phyloP scores from a whole-genome alignment of 2,113 vertebrate genomes.

The Geococcyx californianus region DNA sequence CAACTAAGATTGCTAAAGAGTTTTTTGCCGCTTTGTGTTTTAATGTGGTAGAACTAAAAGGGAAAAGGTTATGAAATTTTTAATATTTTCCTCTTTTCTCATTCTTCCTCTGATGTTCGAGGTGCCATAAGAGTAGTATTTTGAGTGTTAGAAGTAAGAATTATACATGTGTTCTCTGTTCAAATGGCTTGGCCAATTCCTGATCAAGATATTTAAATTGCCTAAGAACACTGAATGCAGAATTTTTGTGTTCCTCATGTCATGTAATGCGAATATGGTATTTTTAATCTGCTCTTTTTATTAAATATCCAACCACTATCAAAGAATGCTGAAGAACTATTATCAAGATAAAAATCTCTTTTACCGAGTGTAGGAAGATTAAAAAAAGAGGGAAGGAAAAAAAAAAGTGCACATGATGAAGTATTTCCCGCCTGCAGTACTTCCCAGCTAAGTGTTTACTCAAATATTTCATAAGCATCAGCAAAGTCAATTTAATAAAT shows the following conservation, averaged over 20 bases:
- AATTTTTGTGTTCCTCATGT: background rate
- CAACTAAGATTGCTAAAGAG: background rate
- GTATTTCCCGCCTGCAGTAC: background rate
- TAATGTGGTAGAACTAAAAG: background rate
- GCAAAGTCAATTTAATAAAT: background rate
- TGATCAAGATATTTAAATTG: background rate
- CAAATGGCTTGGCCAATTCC: background rate
- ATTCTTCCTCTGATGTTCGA: background rate
- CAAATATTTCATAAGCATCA: background rate
- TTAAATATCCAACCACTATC: background rate
- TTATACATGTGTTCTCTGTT: background rate
- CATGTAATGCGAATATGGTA: background rate
- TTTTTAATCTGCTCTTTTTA: background rate
- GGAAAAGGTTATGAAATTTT: background rate
- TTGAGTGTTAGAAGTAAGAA: background rate
- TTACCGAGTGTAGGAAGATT: background rate
- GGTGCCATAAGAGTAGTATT: background rate
- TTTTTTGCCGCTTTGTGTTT: background rate
- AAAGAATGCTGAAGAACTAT: background rate
- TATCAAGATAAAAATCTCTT: background rate
- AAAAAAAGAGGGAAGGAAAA: background rate
- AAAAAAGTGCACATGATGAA: background rate
- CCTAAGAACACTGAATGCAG: background rate
- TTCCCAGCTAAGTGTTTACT: background rate
- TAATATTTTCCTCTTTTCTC: background rate